A percentile compares a stretch with the other conserved stretches of the same genome.
Conservation (phyloP, 2,113 vertebrate species). For the Gorsachius goisagi region DNA sequence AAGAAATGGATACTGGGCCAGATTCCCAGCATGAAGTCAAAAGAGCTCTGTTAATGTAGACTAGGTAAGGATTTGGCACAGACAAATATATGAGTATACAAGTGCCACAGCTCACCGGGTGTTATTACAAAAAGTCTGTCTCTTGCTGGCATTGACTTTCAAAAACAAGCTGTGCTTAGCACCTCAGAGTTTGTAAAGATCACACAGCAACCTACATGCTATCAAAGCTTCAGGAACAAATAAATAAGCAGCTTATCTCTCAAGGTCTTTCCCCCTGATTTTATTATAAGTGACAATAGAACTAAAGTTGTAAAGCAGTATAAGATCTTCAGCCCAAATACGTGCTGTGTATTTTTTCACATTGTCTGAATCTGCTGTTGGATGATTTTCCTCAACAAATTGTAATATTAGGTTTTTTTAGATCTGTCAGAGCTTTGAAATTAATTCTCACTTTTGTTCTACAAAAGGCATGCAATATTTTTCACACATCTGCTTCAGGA, state of each 20-base stretch:
- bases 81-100: neutral
- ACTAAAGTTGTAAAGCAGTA: conserved; percentile 43
- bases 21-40: conserved; percentile 26
- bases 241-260: conserved; percentile 69
- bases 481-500: conserved; percentile 12
- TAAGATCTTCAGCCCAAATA: conserved; percentile 33
- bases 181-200: conserved; percentile 67
- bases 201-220: conserved; percentile 58
- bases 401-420: neutral
- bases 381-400: neutral
- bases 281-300: conserved; percentile 65
- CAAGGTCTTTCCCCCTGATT: conserved; percentile 67
- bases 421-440: conserved; percentile 34
- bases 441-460: conserved; percentile 39
- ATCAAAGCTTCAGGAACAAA: conserved; percentile 67
- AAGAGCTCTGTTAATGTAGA: neutral
- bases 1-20: conserved; percentile 9
- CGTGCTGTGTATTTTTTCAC: conserved; percentile 44
- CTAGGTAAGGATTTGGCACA: conserved; percentile 55
- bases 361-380: conserved; percentile 15
- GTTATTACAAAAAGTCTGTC: conserved; percentile 53
- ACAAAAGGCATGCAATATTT: neutral
- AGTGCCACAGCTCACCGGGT: conserved; percentile 40
- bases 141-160: conserved; percentile 66
- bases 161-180: conserved; percentile 69